Conservation (phyloP, 2,797 vertebrate genomes). For the Hydrocynus forskahlii region DNA sequence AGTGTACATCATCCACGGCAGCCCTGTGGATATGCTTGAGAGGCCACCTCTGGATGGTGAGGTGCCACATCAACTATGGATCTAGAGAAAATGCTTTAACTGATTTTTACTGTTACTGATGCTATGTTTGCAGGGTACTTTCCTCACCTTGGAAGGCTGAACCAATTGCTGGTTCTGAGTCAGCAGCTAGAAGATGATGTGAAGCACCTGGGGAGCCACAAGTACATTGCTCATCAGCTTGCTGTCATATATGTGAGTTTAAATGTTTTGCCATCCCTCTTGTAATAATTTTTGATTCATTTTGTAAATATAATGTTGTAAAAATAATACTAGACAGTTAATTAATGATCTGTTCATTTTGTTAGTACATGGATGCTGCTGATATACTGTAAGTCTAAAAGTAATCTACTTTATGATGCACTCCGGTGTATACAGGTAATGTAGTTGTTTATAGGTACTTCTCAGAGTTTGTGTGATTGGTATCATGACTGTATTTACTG, state of each 20-base stretch:
- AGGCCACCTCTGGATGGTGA: conserved; percentile 81
- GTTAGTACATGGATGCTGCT: neutral
- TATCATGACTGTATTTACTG: no score
- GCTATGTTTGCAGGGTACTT: conserved; percentile 76
- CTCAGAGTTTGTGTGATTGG: no score
- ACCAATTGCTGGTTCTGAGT: conserved; percentile 84
- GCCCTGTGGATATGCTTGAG: conserved; percentile 84
- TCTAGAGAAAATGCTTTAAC: no score
- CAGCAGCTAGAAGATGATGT: conserved; percentile 84
- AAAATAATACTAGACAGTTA: neutral
- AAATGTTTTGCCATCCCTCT: neutral
- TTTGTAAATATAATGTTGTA: neutral
- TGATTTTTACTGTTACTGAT: no score
- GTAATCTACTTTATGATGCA: no score
- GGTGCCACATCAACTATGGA: conserved; percentile 18
- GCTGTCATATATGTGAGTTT: conserved; percentile 83
- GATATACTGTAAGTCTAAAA: no score
- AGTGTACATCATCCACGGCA: conserved; percentile 84
- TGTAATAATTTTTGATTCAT: neutral
- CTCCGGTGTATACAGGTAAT: no score
- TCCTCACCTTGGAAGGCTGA: conserved; percentile 80
- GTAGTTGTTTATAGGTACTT: no score
- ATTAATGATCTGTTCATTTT: neutral
- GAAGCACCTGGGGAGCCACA: conserved; percentile 83
- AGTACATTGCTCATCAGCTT: conserved; percentile 85